phyloP scores from a whole-genome alignment of 1,140 invertebrate genomes.

The Tigriopus japonicus region DNA sequence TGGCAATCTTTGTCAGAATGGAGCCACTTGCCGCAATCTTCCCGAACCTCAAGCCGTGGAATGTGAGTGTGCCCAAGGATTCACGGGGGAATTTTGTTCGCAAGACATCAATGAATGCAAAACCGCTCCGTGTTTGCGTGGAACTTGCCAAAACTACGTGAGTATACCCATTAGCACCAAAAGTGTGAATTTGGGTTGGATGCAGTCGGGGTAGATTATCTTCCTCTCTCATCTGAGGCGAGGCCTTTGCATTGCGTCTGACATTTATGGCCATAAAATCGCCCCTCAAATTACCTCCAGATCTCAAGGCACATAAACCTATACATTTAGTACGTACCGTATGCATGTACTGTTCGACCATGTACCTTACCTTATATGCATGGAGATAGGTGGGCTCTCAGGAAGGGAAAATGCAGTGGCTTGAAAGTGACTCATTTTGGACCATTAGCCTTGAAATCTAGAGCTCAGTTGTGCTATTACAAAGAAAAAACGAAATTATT shows the following conservation, averaged over 20 bases:
- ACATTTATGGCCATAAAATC: slow-evolving; percentile 17
- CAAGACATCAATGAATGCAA: slow-evolving; percentile 21
- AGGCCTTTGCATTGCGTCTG: slow-evolving; percentile 23
- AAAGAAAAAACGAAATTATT: not conserved
- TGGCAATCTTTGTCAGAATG: slow-evolving; percentile 24
- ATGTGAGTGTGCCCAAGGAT: slow-evolving; percentile 32
- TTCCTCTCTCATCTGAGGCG: no score
- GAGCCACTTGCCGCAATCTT: slow-evolving; percentile 21
- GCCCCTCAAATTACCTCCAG: not conserved
- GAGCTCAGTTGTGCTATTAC: not conserved
- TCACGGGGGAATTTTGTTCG: slow-evolving; percentile 30
- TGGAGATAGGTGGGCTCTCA: not conserved
- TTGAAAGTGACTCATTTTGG: not conserved
- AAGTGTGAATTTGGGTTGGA: not conserved
- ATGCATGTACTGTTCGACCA: not conserved
- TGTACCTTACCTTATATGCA: not conserved
- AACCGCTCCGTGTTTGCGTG: slow-evolving; percentile 23
- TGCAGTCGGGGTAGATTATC: no score
- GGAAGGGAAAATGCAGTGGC: not conserved
- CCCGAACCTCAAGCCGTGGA: slow-evolving; percentile 11
- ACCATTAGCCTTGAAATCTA: not conserved
- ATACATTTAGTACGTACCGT: not conserved
- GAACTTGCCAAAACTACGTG: slow-evolving; percentile 21
- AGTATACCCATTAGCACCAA: slow-evolving; percentile 20
- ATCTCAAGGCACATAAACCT: not conserved